Conservation (phyloP, 2,113 vertebrate species). For the Elgaria multicarinata region DNA sequence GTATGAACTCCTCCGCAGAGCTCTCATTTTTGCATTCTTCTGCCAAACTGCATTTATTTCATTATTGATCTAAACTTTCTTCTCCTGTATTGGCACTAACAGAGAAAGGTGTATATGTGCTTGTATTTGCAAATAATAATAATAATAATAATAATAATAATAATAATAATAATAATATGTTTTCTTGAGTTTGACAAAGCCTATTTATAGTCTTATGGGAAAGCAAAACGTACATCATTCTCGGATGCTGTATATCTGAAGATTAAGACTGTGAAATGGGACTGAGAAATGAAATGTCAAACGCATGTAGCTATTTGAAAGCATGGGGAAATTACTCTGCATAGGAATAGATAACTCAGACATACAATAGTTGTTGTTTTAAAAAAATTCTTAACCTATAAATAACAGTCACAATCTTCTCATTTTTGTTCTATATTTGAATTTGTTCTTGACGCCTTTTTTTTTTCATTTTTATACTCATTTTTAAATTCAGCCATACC, state of each 20-base stretch:
- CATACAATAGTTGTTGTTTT: neutral
- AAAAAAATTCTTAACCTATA: neutral
- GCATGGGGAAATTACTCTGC: neutral
- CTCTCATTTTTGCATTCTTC: neutral
- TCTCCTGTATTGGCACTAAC: neutral
- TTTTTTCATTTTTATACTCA: neutral
- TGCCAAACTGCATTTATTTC: neutral
- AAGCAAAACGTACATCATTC: slow-evolving; percentile 9
- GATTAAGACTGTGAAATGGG: neutral
- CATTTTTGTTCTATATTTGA: neutral
- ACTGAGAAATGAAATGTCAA: neutral
- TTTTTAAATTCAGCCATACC: neutral
- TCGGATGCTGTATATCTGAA: neutral
- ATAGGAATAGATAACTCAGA: slow-evolving; percentile 6
- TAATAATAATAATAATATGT: too few species aligned
- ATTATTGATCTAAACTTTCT: neutral
- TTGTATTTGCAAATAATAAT: neutral
- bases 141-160: too few species aligned
- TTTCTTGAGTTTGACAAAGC: neutral
- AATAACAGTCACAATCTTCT: neutral
- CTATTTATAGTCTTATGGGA: neutral
- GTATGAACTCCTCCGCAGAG: neutral
- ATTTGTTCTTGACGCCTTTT: neutral
- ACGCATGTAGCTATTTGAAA: neutral
- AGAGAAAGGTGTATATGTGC: too few species aligned